Percentiles rank a stretch among this genome's conserved stretches.
These are phyloP conservation scores for Laspeyria flexula DNA, from an alignment of 2,888 invertebrate species.

Conservation along the genomic window DNA sequence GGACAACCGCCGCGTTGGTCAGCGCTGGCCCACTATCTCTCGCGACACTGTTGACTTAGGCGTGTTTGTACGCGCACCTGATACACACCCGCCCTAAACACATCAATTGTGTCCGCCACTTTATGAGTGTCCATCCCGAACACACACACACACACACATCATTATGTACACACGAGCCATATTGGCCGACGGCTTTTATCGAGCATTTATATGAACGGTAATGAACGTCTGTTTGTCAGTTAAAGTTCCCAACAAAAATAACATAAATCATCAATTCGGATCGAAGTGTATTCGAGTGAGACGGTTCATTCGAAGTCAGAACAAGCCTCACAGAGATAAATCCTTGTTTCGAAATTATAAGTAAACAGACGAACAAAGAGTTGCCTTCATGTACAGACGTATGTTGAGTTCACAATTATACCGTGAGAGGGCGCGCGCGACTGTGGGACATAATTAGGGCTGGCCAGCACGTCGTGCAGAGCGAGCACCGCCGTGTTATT, in stretches of 20 bases:
- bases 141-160: background rate
- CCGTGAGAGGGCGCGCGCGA: conserved; percentile 22
- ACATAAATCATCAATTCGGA: conserved; percentile 2
- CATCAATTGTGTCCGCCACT: conserved; percentile 42
- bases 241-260: background rate
- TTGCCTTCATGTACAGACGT: conserved; percentile 19
- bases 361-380: conserved; percentile 28
- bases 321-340: conserved; percentile 6
- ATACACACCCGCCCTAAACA: conserved; percentile 37
- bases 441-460: conserved; percentile 48
- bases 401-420: conserved; percentile 30
- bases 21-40: conserved; percentile 31
- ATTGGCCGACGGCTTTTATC: no score
- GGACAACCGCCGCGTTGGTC: conserved; percentile 23
- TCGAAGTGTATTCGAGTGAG: background rate
- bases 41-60: conserved; percentile 48
- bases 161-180: background rate
- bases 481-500: conserved; percentile 29
- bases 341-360: conserved; percentile 30
- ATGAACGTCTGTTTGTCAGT: no score
- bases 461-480: conserved; percentile 20
- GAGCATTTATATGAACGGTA: no score
- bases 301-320: conserved; percentile 6
- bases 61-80: conserved; percentile 39
- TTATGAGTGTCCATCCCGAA: conserved; percentile 21